Evolutionary conservation across 2,888 invertebrate species (phyloP).

Genomic region (Calameuta idolon): DNA sequence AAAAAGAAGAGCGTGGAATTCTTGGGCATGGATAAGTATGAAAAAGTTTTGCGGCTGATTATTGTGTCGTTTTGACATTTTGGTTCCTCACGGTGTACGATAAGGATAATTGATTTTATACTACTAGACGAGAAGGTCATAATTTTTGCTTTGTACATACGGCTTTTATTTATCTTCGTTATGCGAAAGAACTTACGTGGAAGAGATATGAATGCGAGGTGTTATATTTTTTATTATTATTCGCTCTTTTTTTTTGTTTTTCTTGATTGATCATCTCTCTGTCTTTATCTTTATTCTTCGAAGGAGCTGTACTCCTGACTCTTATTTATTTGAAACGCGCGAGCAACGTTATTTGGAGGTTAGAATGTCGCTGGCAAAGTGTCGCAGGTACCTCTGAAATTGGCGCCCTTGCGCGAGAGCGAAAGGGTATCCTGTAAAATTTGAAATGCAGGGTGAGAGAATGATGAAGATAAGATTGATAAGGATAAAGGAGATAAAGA

Average conservation of each 20-base stretch:
- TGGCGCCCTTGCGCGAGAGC: background rate
- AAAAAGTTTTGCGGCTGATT: constrained; percentile 7
- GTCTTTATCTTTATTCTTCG: background rate
- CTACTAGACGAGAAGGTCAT: constrained; percentile 34
- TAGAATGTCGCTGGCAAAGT: constrained; percentile 14
- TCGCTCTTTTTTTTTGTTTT: constrained; percentile 19
- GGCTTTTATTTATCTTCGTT: constrained; percentile 58
- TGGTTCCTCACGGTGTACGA: constrained; percentile 25
- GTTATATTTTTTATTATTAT: constrained; percentile 20
- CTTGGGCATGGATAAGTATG: background rate
- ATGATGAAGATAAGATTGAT: background rate
- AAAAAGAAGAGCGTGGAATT: background rate
- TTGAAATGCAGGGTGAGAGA: background rate
- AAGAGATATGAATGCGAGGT: constrained; percentile 29
- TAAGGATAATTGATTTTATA: constrained; percentile 29
- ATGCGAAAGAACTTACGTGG: constrained; percentile 29
- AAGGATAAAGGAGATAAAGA: background rate
- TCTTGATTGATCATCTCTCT: constrained; percentile 6
- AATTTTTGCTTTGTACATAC: constrained; percentile 58
- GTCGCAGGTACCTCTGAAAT: background rate
- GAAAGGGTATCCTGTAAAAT: background rate
- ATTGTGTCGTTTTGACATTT: constrained; percentile 17
- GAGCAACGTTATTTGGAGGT: constrained; percentile 30
- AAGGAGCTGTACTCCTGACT: constrained; percentile 23
- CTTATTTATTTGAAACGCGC: constrained; percentile 38